A percentile compares a stretch with the other conserved stretches of the same genome.
Conservation (phyloP, 2,888 invertebrate species). For the Autographa pulchrina region DNA sequence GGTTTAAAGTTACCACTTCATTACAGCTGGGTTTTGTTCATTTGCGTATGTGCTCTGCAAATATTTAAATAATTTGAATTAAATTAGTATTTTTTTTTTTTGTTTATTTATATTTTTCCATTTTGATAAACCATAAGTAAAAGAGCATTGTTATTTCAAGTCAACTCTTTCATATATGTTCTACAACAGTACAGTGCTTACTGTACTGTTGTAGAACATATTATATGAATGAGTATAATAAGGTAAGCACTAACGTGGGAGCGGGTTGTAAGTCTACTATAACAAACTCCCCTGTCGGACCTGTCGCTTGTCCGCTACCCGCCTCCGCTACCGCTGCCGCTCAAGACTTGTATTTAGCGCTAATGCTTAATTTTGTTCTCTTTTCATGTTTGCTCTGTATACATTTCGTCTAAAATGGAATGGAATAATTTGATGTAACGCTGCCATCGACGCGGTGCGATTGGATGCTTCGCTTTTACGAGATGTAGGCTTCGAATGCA, state of each 20-base stretch:
- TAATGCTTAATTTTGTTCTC: constrained; percentile 87
- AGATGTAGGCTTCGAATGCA: constrained; percentile 41
- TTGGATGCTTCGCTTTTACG: constrained; percentile 70
- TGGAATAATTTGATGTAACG: constrained; percentile 84
- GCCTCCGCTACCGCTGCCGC: constrained; percentile 57
- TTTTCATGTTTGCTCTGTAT: constrained; percentile 88
- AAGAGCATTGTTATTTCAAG: no score
- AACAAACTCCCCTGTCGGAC: background rate
- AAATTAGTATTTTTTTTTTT: no score
- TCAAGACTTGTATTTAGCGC: constrained; percentile 57
- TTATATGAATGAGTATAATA: no score
- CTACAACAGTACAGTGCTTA: no score
- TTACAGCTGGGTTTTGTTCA: background rate
- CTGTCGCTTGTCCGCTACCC: background rate
- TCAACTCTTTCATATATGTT: no score
- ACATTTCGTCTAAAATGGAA: constrained; percentile 87
- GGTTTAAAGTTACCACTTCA: constrained; percentile 3
- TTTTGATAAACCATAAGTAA: no score
- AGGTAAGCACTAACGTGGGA: no score
- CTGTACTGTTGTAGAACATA: no score
- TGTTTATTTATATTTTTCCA: no score
- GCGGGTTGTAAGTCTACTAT: no score
- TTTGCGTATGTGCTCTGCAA: no score
- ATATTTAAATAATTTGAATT: no score
- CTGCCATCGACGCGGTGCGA: constrained; percentile 76